These are phyloP conservation scores for Chaetorhynchus papuensis DNA, from an alignment of 2,113 vertebrate species.

Conservation along the genomic window DNA sequence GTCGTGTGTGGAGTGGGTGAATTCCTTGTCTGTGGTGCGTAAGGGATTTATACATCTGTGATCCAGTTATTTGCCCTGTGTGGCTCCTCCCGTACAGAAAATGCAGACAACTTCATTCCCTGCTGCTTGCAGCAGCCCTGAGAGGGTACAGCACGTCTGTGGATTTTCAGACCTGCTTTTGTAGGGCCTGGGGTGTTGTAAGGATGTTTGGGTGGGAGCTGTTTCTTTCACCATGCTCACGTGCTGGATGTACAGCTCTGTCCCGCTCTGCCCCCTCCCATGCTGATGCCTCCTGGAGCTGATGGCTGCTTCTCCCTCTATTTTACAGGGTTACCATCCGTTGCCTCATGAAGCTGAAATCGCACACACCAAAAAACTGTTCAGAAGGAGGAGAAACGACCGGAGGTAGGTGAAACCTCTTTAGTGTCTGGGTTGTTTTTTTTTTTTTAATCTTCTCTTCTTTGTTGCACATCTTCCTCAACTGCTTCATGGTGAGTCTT, in stretches of 20 bases:
- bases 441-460: not conserved
- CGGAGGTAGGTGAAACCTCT: slow-evolving; percentile 77
- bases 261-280: not conserved
- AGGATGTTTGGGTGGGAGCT: not conserved
- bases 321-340: slow-evolving; percentile 84
- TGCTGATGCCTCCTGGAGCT: not conserved
- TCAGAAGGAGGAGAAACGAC: slow-evolving; percentile 88
- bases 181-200: not conserved
- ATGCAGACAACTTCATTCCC: not conserved
- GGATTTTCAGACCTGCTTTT: not conserved
- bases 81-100: not conserved
- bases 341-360: slow-evolving; percentile 93
- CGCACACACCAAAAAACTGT: slow-evolving; percentile 94
- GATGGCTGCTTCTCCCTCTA: not conserved
- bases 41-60: fast-evolving
- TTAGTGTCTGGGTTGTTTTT: fast-evolving
- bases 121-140: fast-evolving
- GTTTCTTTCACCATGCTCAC: not conserved
- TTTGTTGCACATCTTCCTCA: fast-evolving
- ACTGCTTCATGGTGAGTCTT: not conserved
- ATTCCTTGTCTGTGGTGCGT: fast-evolving
- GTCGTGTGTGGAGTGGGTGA: not conserved
- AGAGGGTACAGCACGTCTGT: not conserved
- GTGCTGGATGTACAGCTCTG: fast-evolving
- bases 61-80: fast-evolving